Conservation (phyloP, 2,797 vertebrate genomes). For the Microctenopoma steveboyesi region DNA sequence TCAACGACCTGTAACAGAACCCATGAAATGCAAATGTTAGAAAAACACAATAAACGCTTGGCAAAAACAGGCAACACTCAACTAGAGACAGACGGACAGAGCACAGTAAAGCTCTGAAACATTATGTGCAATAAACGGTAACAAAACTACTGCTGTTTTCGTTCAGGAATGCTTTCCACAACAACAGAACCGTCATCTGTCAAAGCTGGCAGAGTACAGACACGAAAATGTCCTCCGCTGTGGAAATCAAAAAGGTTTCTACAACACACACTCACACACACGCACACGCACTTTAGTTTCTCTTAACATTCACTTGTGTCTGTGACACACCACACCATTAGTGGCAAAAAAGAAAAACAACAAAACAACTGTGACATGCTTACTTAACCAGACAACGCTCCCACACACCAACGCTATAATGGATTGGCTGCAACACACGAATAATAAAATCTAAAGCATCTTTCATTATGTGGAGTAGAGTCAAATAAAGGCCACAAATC, state of each 20-base stretch:
- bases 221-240: not conserved
- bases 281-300: not conserved
- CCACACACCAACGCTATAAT: not conserved
- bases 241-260: conserved; percentile 5
- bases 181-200: not conserved
- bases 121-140: not conserved
- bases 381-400: not conserved
- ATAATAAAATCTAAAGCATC: not conserved
- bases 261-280: not conserved
- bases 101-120: not conserved
- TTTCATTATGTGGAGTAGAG: not conserved
- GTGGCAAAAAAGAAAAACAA: not conserved
- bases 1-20: conserved; percentile 80
- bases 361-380: not conserved
- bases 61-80: conserved; percentile 4
- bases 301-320: not conserved
- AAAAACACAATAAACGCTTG: conserved; percentile 8
- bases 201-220: not conserved
- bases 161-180: not conserved
- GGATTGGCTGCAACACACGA: not conserved
- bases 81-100: not conserved
- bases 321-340: not conserved
- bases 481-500: not conserved
- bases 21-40: conserved; percentile 7
- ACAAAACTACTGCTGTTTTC: not conserved